Conservation (phyloP, 2,113 vertebrate genomes). For the Chloropsis hardwickii region DNA sequence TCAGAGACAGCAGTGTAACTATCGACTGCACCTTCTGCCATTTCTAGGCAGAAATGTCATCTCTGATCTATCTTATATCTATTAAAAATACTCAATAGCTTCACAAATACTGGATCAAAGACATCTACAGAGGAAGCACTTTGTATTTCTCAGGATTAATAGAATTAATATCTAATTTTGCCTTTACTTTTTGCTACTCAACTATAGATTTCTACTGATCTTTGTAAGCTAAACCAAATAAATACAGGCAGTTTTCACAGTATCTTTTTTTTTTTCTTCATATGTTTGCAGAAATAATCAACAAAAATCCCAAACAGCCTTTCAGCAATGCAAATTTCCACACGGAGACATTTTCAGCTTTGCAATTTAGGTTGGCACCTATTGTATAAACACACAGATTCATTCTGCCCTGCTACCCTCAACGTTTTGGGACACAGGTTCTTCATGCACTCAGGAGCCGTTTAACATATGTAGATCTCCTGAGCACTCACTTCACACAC, state of each 20-base stretch:
- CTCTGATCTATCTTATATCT: background rate
- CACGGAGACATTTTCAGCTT: background rate
- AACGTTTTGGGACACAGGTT: background rate
- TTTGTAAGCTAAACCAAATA: background rate
- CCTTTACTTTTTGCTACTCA: background rate
- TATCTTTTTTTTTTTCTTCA: background rate
- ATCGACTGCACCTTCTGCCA: background rate
- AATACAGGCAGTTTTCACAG: background rate
- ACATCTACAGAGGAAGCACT: background rate
- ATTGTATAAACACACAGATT: background rate
- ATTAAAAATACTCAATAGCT: background rate
- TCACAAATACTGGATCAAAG: background rate
- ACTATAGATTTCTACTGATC: background rate
- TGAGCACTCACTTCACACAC: background rate
- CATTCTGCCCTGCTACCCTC: background rate
- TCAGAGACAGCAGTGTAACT: fast-evolving
- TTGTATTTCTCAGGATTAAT: background rate
- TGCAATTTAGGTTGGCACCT: background rate
- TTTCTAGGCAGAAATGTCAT: background rate
- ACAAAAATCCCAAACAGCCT: background rate
- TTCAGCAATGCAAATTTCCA: background rate
- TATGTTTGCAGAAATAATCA: background rate
- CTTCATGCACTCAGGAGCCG: background rate
- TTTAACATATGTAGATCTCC: fast-evolving
- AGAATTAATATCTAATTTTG: background rate